Base-by-base conservation (phyloP, 2,113 vertebrate species). In the Carassius gibelio region DNA sequence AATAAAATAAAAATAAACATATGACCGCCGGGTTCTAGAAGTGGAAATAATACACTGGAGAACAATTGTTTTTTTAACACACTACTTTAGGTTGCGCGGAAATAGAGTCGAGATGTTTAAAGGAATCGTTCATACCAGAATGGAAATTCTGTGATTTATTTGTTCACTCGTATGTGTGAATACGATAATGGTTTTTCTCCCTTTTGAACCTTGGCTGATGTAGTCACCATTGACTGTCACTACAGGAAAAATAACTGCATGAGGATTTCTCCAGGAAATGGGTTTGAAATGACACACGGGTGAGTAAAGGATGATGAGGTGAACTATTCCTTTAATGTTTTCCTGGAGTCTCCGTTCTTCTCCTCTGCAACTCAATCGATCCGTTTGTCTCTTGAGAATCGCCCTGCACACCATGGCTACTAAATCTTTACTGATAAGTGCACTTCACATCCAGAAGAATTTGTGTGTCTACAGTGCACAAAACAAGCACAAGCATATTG, bases 301-400 rank as follows among this genome's bases (percentile, higher is more conserved):
- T 50, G 21, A 23, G 71, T 75, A 75, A 75, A 75, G 21, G 36
- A 72, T 6, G 19, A 72, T 13, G n/a, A 2, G 59, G 13, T 64
- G 38, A 23, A 64, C 77, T 64, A 26, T 26, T 64, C 21, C 36
- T 62, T 78, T 61, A 38, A 79, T 62, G 59, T 45, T 80, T 26
- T 45, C 15, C 78, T 48, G 6, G 55, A 79, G 84, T 89, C 50
- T 78, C 52, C 9, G 17, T 66, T 88, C 90, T 89, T 91, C 90
- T 92, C 88, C 90, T 90, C 90, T 91, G 91, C 90, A 91, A 88
- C 81, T 69, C 83, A 86, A 93, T 94, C 91, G 86, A 94, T 93
- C 90, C 5, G 5, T 66, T 75, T 17, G 75, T 86, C 89, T 90
- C 88, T 75, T 5, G 55, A 74, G 89, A 87, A 85, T 84, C 75